Conservation (phyloP, 2,113 vertebrate genomes). For the Etheostoma cragini region DNA sequence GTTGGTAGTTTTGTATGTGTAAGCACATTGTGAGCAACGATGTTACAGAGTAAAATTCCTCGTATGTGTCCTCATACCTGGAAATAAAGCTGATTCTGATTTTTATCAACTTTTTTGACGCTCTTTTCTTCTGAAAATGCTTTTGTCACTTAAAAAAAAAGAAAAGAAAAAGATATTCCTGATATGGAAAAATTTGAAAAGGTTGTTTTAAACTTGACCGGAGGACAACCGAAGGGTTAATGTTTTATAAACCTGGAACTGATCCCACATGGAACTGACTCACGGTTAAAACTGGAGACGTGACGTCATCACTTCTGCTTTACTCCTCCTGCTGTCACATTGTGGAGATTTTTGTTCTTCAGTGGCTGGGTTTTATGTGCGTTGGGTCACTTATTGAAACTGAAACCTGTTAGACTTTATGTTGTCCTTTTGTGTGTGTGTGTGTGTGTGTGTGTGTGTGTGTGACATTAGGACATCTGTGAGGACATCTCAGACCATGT, state of each 20-base stretch:
- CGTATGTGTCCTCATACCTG: too few species aligned
- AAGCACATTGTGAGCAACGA: too few species aligned
- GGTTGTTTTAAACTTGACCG: too few species aligned
- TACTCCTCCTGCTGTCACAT: not conserved
- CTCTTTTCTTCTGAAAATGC: too few species aligned
- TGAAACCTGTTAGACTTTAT: not conserved
- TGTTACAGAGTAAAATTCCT: too few species aligned
- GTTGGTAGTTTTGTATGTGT: too few species aligned
- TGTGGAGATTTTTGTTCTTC: not conserved
- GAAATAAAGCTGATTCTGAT: too few species aligned
- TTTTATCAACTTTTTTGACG: too few species aligned
- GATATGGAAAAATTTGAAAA: too few species aligned
- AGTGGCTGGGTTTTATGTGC: not conserved
- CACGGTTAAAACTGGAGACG: slow-evolving; percentile 55
- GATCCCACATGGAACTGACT: slow-evolving; percentile 62
- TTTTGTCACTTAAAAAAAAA: too few species aligned
- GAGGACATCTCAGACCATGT: slow-evolving; percentile 99
- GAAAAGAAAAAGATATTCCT: too few species aligned
- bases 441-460: slow-evolving; percentile 26
- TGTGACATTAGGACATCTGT: slow-evolving; percentile 91
- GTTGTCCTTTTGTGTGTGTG: slow-evolving; percentile 10
- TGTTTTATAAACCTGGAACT: slow-evolving; percentile 31
- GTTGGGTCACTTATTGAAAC: not conserved
- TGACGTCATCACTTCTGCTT: slow-evolving; percentile 59
- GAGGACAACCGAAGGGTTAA: too few species aligned